Evolutionary conservation across 2,797 vertebrate species (phyloP), one percentile per base, ranked within the genome.

Genomic region (Melanotaenia boesemani): DNA sequence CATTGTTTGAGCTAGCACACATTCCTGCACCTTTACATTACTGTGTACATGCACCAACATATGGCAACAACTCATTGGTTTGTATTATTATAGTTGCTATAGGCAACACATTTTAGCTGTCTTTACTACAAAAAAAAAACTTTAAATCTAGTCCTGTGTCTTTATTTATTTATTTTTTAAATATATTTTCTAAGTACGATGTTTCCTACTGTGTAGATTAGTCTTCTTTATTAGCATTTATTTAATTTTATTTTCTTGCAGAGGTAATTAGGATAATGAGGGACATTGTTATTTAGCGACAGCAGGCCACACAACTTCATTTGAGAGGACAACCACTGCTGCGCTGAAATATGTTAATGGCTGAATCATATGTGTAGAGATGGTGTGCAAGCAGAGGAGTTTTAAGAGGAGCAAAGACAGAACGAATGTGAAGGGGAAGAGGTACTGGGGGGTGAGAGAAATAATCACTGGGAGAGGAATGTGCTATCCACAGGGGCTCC

Each of bases 401-500:
- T 83, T 72, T 68, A 65, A 72, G 61, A 65, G 70, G 74, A 60
- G 68, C 34, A 67, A 69, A 80, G 64, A 75, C 65, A 65, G 55
- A 73, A 52, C 16, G 37, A 55, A 71, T 72, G 64, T 57, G 57
- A 73, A 60, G 44, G 61, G 54, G 59, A 32, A 62, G 50, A 44
- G 2, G 24, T 30, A 28, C 18, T 7, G 57, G 48, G 2, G 74
- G 46, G 39, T 58, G 80, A 28, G 62, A 61, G 68, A 79, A 84
- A 86, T 89, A 88, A 91, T 88, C 84, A 88, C 72, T 86, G 84
- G 67, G 80, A 85, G 86, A 87, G 84, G 73, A 87, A 86, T 86
- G 88, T 85, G 76, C 77, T 86, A 89, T 91, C 93, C 92, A 89
- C 87, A 83, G 90, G 93, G 91, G 92, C 88, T 88, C 81, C 84